Evolutionary conservation across 2,888 invertebrate genomes (phyloP).

Genomic region (Aleiodes alternator): DNA sequence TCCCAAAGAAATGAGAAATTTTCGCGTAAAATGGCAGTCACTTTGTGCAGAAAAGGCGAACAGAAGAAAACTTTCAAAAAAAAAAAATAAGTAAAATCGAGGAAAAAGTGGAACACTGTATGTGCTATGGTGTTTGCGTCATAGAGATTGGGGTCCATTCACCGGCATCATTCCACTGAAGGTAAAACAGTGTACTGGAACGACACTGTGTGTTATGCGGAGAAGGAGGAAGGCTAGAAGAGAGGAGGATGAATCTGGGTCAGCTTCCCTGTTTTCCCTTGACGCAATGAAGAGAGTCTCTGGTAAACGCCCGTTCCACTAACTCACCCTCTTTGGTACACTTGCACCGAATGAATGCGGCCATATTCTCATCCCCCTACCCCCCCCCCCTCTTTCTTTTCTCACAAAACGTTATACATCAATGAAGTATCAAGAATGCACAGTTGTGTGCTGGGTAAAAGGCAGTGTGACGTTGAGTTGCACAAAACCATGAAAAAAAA

Average conservation of each 20-base stretch:
- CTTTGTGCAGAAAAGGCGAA: background rate
- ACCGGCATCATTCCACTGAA: slow-evolving; percentile 64
- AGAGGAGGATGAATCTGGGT: slow-evolving; percentile 62
- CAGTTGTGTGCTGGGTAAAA: slow-evolving; percentile 30
- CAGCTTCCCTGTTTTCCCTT: slow-evolving; percentile 62
- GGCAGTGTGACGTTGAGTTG: slow-evolving; percentile 34
- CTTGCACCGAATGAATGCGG: slow-evolving; percentile 55
- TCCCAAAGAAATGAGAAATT: background rate
- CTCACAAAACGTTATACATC: slow-evolving; percentile 48
- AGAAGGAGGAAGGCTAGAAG: background rate
- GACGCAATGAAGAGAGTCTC: slow-evolving; percentile 34
- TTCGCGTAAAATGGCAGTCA: background rate
- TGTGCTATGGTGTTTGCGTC: slow-evolving; percentile 66
- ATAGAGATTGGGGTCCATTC: slow-evolving; percentile 67
- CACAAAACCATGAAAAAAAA: slow-evolving; percentile 47
- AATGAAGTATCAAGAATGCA: slow-evolving; percentile 59
- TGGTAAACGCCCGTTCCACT: slow-evolving; percentile 37
- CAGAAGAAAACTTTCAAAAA: background rate
- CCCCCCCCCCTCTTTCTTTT: no score
- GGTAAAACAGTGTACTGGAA: slow-evolving; percentile 50
- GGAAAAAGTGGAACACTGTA: slow-evolving; percentile 27
- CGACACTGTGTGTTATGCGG: slow-evolving; percentile 32
- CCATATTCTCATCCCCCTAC: slow-evolving; percentile 48
- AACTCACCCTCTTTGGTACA: slow-evolving; percentile 51
- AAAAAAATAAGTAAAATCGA: slow-evolving; percentile 35